Conservation (phyloP, 92 coral and sea anemone genomes). For the Parazoanthus atlanticus region DNA sequence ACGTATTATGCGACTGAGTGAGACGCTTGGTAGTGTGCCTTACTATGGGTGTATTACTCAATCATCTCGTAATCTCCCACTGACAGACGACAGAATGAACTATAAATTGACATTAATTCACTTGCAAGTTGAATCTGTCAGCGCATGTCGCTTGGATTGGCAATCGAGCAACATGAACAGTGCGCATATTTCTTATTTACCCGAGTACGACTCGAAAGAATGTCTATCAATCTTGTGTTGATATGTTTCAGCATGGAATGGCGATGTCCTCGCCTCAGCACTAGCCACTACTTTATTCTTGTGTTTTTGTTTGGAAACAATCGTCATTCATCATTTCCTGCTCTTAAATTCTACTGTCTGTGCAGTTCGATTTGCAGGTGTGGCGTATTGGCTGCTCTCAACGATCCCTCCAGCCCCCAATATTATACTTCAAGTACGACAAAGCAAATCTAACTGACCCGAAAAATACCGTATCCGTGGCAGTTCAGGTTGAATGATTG, state of each 20-base stretch:
- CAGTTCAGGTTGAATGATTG: not conserved
- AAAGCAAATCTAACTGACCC: not conserved
- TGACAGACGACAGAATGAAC: conserved; percentile 38
- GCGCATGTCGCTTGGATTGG: not conserved
- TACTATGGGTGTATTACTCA: conserved; percentile 13
- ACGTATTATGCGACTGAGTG: not conserved
- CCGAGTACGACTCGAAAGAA: not conserved
- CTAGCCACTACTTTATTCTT: not conserved
- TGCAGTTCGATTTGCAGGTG: not conserved
- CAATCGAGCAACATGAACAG: not conserved
- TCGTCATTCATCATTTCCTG: conserved; percentile 24
- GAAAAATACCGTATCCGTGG: not conserved
- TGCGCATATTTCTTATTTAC: not conserved
- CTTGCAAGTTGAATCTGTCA: conserved; percentile 25
- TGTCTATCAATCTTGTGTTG: not conserved
- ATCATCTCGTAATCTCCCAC: conserved; percentile 15
- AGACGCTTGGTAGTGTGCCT: not conserved
- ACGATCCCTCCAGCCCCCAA: not conserved
- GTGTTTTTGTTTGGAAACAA: conserved; percentile 2
- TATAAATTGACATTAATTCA: not conserved
- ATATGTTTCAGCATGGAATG: conserved; percentile 1
- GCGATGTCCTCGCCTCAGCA: not conserved
- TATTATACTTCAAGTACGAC: not conserved
- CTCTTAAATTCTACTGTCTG: not conserved
- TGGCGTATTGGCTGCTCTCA: not conserved